A percentile compares a stretch with the other conserved stretches of the same genome.
Conservation (phyloP, 1,140 invertebrate genomes). For the Lasioglossum albipes region DNA sequence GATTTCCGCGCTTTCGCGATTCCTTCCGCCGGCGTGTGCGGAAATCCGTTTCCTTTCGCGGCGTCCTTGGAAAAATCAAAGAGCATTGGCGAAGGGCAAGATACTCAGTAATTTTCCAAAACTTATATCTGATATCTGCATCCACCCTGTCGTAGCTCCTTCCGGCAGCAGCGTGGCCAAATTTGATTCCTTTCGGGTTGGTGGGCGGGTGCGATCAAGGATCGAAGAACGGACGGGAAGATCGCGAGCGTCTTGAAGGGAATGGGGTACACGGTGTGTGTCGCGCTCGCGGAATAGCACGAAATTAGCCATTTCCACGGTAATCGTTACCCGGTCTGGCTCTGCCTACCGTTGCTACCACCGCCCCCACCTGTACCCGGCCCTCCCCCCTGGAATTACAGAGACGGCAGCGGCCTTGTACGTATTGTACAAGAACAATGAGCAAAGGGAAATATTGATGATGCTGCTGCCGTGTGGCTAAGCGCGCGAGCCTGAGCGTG, state of each 20-base stretch:
- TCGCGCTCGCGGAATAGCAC: constrained; percentile 34
- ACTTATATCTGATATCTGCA: too few relatives aligned
- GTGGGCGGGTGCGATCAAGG: too few relatives aligned
- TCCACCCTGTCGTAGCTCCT: too few relatives aligned
- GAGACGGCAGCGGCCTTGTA: constrained; percentile 58
- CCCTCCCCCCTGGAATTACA: constrained; percentile 60
- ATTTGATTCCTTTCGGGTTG: too few relatives aligned
- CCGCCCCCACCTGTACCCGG: constrained; percentile 25
- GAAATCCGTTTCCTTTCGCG: too few relatives aligned
- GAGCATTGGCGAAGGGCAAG: too few relatives aligned
- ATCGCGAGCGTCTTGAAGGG: background rate
- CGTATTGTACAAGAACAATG: constrained; percentile 78
- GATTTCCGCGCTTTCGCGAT: constrained; percentile 48
- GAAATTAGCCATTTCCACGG: constrained; percentile 64
- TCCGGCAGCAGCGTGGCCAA: too few relatives aligned
- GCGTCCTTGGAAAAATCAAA: too few relatives aligned
- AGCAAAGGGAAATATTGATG: constrained; percentile 80
- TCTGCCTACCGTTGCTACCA: constrained; percentile 25
- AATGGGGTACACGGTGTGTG: background rate
- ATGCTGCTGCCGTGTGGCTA: constrained; percentile 67
- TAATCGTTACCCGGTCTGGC: constrained; percentile 59
- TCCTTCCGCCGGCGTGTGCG: background rate
- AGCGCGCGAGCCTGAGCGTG: constrained; percentile 62
- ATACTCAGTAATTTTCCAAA: too few relatives aligned
- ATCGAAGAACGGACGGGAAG: too few relatives aligned